Conservation (phyloP, 2,797 vertebrate genomes). For the Semaprochilodus insignis region DNA sequence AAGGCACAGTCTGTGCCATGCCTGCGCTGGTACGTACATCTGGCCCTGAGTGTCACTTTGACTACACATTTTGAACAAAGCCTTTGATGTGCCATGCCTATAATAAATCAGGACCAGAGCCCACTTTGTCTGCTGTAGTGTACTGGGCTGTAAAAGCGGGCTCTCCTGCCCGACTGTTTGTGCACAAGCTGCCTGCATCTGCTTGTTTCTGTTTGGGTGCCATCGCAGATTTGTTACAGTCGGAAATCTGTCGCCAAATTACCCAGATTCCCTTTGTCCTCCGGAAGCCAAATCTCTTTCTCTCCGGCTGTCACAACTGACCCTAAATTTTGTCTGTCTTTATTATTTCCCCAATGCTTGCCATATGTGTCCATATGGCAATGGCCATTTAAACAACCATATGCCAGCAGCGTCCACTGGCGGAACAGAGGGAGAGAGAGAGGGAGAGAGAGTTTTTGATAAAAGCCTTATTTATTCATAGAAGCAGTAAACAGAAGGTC, state of each 20-base stretch:
- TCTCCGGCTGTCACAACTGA: slow-evolving; percentile 66
- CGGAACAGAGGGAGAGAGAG: not conserved
- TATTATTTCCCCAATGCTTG: slow-evolving; percentile 74
- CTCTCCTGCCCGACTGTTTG: slow-evolving; percentile 35
- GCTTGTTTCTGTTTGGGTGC: slow-evolving; percentile 46
- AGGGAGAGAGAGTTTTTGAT: slow-evolving; percentile 8
- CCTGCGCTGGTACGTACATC: not conserved
- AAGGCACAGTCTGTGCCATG: not conserved
- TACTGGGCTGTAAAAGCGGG: slow-evolving; percentile 30
- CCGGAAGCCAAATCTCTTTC: slow-evolving; percentile 66
- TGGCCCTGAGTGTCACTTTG: slow-evolving; percentile 1
- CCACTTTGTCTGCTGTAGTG: slow-evolving; percentile 26
- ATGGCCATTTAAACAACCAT: slow-evolving; percentile 71
- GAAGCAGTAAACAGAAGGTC: slow-evolving; percentile 7
- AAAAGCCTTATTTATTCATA: slow-evolving; percentile 22
- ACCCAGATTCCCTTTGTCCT: slow-evolving; percentile 66
- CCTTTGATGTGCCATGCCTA: slow-evolving; percentile 14
- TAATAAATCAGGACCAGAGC: slow-evolving; percentile 25
- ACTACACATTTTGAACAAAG: slow-evolving; percentile 20
- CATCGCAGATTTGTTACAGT: slow-evolving; percentile 72
- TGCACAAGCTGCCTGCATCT: slow-evolving; percentile 39
- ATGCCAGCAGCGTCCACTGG: slow-evolving; percentile 61
- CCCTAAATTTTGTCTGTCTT: slow-evolving; percentile 76
- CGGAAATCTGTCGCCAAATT: slow-evolving; percentile 72
- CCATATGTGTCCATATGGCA: slow-evolving; percentile 79